Evolutionary conservation across 2,888 invertebrate species (phyloP).

Genomic region (Euzophera pinguis): DNA sequence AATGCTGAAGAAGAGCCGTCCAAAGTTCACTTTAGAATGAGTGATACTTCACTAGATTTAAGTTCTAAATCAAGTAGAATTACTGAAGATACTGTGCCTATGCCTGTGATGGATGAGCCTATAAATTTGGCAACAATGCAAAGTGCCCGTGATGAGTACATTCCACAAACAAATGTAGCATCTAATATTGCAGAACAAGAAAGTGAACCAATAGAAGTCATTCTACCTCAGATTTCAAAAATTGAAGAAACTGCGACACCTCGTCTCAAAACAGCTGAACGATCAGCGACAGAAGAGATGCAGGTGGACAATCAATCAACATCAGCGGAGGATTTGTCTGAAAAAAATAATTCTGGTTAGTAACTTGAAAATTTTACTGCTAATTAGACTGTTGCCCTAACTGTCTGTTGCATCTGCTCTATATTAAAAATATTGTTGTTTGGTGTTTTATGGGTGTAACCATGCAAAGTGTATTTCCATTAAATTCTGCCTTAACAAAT

Average conservation of each 20-base stretch:
- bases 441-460: too few species aligned
- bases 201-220: slow-evolving; percentile 39
- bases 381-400: not conserved
- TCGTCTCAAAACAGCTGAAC: slow-evolving; percentile 31
- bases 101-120: slow-evolving; percentile 61
- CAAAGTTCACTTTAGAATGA: slow-evolving; percentile 50
- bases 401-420: too few species aligned
- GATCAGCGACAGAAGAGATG: slow-evolving; percentile 57
- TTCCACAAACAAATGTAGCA: slow-evolving; percentile 45
- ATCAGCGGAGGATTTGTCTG: slow-evolving; percentile 66
- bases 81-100: slow-evolving; percentile 49
- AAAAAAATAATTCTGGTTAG: slow-evolving; percentile 56
- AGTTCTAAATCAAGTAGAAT: slow-evolving; percentile 59
- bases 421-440: too few species aligned
- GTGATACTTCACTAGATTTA: slow-evolving; percentile 65
- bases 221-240: slow-evolving; percentile 37
- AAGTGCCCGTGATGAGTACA: slow-evolving; percentile 55
- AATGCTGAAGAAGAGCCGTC: slow-evolving; percentile 69
- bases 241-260: slow-evolving; percentile 39
- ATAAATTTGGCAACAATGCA: slow-evolving; percentile 69
- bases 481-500: too few species aligned
- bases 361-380: too few species aligned
- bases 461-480: too few species aligned
- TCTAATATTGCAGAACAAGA: slow-evolving; percentile 41
- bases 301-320: slow-evolving; percentile 64